Base-by-base conservation (phyloP, 2,888 invertebrate species). In the Pollenia griseotomentosa region DNA sequence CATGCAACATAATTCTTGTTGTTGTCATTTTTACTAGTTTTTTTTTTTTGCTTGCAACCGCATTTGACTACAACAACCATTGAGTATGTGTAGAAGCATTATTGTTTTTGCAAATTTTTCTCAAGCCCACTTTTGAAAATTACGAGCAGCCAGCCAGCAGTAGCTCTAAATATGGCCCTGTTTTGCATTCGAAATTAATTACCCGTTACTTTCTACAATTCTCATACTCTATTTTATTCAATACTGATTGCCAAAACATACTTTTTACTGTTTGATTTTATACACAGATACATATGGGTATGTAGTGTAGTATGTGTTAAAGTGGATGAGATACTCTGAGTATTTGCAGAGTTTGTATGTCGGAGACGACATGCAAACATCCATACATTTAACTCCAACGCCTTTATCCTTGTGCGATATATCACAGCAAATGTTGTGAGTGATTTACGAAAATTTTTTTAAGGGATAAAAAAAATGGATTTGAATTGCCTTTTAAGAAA, bases 1-100 rank as follows among this genome's bases (percentile, higher is more conserved):
- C 87, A 85, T 78, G 81, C 85, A 84, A 82, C 84, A 87, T 87
- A 87, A 87, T 84, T 87, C 87, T 85, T 86, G 70, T 73, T 87
- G 55, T 33, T 57, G 57, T 23, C 44, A n/a, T 23, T 70, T 48
- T 33, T 40, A 0, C 12, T 4, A 4, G 16, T 9, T 61, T 40
- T 51, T 42, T 61, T 33, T 61, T 59, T 23, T 80, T 71, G 9
- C 55, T 19, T 42, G 63, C 65, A 73, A 83, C 86, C 83, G 57
- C 79, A 81, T 77, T 81, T 77, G 85, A 44, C 81, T 75, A 46
- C 59, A 78, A 61, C 63, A 66, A 16, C 59, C 44, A 74, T 57
- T 77, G 19, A 46, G 57, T 51, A 16, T 48, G 63, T 42, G 10
- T 16, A 2, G 10, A 40, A 33, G 19, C 12, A 73, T 68, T 48